These are phyloP conservation scores for Verasper variegatus DNA, from an alignment of 2,113 vertebrate genomes.

Conservation along the genomic window DNA sequence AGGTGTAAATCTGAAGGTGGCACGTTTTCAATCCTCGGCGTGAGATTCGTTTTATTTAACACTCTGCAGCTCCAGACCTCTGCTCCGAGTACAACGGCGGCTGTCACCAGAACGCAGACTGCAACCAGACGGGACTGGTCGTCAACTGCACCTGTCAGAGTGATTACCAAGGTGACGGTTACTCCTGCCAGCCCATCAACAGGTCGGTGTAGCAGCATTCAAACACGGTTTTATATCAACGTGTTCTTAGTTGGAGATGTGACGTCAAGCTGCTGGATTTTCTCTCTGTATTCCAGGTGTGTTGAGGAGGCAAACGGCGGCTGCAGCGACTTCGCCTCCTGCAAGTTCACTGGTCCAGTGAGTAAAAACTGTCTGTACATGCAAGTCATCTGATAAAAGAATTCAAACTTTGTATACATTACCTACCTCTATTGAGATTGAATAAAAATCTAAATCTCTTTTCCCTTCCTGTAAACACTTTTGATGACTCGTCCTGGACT, in stretches of 20 bases:
- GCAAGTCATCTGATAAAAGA: neutral
- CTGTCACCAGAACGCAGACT: conserved; percentile 85
- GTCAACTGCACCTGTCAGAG: conserved; percentile 84
- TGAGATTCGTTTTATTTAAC: conserved; percentile 17
- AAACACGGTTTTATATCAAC: too few relatives aligned
- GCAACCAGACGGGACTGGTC: conserved; percentile 80
- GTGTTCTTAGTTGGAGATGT: neutral
- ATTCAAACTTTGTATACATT: too few relatives aligned
- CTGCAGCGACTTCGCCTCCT: conserved; percentile 90
- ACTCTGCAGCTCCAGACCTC: conserved; percentile 82
- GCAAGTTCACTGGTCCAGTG: conserved; percentile 88
- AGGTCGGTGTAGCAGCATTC: conserved; percentile 35
- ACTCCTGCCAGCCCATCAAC: conserved; percentile 84
- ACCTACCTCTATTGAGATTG: too few relatives aligned
- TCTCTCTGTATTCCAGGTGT: conserved; percentile 73
- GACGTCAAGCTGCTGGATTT: neutral
- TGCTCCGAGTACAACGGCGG: conserved; percentile 85
- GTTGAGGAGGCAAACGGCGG: conserved; percentile 84
- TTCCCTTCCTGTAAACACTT: too few relatives aligned
- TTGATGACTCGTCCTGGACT: too few relatives aligned
- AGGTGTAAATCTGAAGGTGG: neutral
- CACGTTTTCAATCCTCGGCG: neutral
- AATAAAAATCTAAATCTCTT: too few relatives aligned
- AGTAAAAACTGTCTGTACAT: conserved; percentile 60
- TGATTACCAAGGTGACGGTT: conserved; percentile 87